Percentiles rank a stretch among this genome's conserved stretches.
These are phyloP conservation scores for Drosophila ironensis DNA, from an alignment of 1,140 invertebrate species.

Conservation along the genomic window DNA sequence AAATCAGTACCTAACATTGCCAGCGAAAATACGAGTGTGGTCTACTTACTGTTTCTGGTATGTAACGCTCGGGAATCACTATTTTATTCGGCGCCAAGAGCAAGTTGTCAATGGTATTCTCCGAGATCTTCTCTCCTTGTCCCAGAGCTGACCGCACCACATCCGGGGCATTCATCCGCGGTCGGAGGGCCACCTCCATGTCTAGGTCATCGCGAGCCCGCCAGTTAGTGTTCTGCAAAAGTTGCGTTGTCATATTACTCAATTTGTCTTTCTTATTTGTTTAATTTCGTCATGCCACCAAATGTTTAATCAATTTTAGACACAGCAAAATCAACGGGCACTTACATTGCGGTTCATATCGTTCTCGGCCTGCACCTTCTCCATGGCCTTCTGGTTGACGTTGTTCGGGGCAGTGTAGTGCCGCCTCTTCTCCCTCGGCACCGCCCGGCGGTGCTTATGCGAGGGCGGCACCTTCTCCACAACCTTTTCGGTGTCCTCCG, in stretches of 20 bases:
- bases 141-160: slow-evolving; percentile 91
- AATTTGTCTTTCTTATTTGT: no score
- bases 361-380: slow-evolving; percentile 84
- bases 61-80: slow-evolving; percentile 94
- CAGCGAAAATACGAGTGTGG: no score
- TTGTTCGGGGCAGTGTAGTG: slow-evolving; percentile 93
- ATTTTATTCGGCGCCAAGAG: slow-evolving; percentile 94
- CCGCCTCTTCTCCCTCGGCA: slow-evolving; percentile 90
- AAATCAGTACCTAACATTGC: not conserved
- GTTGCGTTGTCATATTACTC: no score
- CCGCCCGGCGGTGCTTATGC: slow-evolving; percentile 84
- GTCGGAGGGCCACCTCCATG: slow-evolving; percentile 90
- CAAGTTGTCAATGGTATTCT: slow-evolving; percentile 92
- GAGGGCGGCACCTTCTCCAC: slow-evolving; percentile 81
- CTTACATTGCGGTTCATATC: slow-evolving; percentile 84
- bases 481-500: slow-evolving; percentile 81
- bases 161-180: slow-evolving; percentile 89
- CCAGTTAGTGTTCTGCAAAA: slow-evolving; percentile 82
- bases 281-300: no score
- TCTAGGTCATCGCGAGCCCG: slow-evolving; percentile 92
- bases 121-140: slow-evolving; percentile 83
- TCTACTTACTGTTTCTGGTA: slow-evolving; percentile 90
- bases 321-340: not conserved
- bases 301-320: not conserved
- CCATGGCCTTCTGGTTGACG: slow-evolving; percentile 84